Evolutionary conservation across 1,140 invertebrate genomes (phyloP), one percentile per base, ranked within the genome.

Genomic region (Drosophila rufa): DNA sequence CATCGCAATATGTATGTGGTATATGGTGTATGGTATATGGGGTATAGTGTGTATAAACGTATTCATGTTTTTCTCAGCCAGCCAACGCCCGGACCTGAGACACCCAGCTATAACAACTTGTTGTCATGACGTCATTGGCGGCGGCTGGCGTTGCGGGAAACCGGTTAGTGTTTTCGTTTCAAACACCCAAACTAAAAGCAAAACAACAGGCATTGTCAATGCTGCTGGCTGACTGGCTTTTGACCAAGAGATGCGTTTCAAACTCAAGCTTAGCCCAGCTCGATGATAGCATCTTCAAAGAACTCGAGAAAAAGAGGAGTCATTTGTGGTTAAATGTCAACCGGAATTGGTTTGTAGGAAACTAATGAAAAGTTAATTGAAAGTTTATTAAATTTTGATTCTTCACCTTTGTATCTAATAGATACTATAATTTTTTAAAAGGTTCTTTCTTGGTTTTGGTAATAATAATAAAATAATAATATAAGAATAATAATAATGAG

Each of bases 91-190:
- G 73, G 38, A 22, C 58, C 70, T 25, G 30, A 70, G 60, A 58
- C 60, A 48, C 45, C 19, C 45, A 48, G 69, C 42, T 65, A 61
- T 25, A 76, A 80, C 67, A 79, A 83, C 65, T 80, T 83, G 84
- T 83, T 83, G 80, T 84, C 86, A 89, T 87, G 83, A 89, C 84
- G 83, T 87, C 83, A 87, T 77, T 74, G 36, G 33, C 51, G 36
- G 46, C 64, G 36, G 46, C 64, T 46, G 40, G 67, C 55, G 60
- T 56, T 40, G 50, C 45, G 65, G 33, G n/a, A 87, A 87, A 87
- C 83, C 71, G 83, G 83, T 87, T 87, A 80, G 62, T 64, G 68
- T 51, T 73, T 73, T 73, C 48, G 30, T 74, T 73, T 50, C 55
- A 43, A 73, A 71, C 69, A 71, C 68, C 33, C n/a, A 56, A 70